A percentile compares a stretch with the other conserved stretches of the same genome.
phyloP scores from a whole-genome alignment of 2,888 invertebrate genomes.

The Leuctra nigra region DNA sequence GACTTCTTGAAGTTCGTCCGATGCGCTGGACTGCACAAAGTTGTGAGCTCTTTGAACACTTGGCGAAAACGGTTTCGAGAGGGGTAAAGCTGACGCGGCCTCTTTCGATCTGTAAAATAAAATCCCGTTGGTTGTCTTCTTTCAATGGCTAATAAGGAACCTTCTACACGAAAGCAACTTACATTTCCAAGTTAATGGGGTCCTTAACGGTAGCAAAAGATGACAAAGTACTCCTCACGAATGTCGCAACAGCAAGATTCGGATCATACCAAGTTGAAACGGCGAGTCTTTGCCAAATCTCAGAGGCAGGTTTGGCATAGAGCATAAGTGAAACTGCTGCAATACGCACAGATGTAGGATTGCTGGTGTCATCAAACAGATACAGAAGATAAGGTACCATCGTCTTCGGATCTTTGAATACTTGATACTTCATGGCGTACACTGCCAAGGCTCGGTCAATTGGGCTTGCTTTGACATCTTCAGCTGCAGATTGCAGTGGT shows the following conservation, averaged over 20 bases:
- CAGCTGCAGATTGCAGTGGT: slow-evolving; percentile 26
- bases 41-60: slow-evolving; percentile 18
- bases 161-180: slow-evolving; percentile 8
- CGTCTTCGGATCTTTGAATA: slow-evolving; percentile 15
- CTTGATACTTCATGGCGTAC: slow-evolving; percentile 34
- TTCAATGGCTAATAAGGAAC: background rate
- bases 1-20: slow-evolving; percentile 18
- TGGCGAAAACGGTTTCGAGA: slow-evolving; percentile 29
- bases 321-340: slow-evolving; percentile 36
- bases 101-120: slow-evolving; percentile 24
- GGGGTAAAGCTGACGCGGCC: slow-evolving; percentile 30
- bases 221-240: slow-evolving; percentile 35
- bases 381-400: slow-evolving; percentile 25
- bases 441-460: slow-evolving; percentile 35
- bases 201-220: slow-evolving; percentile 31
- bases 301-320: slow-evolving; percentile 33
- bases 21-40: slow-evolving; percentile 8
- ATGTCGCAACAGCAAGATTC: slow-evolving; percentile 35
- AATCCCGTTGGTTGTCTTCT: background rate
- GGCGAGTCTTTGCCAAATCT: slow-evolving; percentile 38
- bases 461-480: slow-evolving; percentile 15
- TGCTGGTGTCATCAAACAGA: slow-evolving; percentile 26
- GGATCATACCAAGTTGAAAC: slow-evolving; percentile 35
- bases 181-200: slow-evolving; percentile 24
- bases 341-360: slow-evolving; percentile 30